Evolutionary conservation across 2,113 vertebrate genomes (phyloP), one percentile per base, ranked within the genome.

Genomic region (Xiphorhynchus elegans): DNA sequence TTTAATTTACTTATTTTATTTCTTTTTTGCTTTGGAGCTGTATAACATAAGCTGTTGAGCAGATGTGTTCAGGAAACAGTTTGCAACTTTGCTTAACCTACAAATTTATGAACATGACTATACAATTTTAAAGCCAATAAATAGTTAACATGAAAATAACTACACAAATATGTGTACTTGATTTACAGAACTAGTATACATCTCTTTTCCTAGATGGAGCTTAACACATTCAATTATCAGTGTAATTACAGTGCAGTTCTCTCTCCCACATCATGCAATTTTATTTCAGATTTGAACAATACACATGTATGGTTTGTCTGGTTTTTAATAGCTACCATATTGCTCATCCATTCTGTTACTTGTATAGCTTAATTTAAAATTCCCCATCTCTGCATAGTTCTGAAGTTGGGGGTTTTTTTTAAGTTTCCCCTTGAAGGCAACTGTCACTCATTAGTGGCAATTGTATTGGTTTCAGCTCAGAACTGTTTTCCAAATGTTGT

Each of bases 281-380:
- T 89, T 81, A 89, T 95, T 94, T 92, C 87, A 68, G 73, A 72
- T 95, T 84, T 89, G 58, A 96, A 93, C 94, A 95, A 95, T 91
- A 84, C n/a, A 73, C 37, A 89, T 75, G 69, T 81, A 91, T 56
- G 28, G 49, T 84, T 95, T 94, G 44, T 78, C 89, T 96, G 73
- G 16, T 87, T 95, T 95, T 96, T 91, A 96, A 96, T 95, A 89
- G 69, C 49, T 95, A 91, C 69, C 93, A 92, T 37, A 95, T 95
- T 95, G 69, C 58, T 82, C n/a, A 89, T 82, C 73, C 64, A 56
- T 87, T 95, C 84, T 91, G 39, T 46, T 81, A 68, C 35, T 40
- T 89, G 86, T 84, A 49, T 87, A 84, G 92, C 44, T 87, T 81
- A 84, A 92, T 94, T 92, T 79, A 92, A 82, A 86, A 79, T 92